Evolutionary conservation across 2,113 vertebrate genomes (phyloP).

Genomic region (Muscicapa adusta): DNA sequence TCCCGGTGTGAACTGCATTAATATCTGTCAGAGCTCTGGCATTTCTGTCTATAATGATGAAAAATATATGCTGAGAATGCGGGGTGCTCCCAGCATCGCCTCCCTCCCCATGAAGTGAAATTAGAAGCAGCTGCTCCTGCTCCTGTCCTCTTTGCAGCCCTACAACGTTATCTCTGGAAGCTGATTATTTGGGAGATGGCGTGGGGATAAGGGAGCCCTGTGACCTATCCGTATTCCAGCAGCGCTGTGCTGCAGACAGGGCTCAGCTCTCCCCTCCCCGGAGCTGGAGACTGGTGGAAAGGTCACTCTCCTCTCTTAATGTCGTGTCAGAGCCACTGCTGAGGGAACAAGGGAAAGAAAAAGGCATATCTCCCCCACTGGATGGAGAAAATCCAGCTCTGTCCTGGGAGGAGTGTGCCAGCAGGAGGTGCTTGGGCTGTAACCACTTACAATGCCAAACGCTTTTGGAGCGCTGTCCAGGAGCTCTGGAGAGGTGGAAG

Average conservation of each 20-base stretch:
- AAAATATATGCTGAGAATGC: constrained; percentile 69
- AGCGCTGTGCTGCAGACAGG: background rate
- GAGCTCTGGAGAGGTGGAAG: background rate
- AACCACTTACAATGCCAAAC: accelerated
- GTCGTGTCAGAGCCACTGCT: background rate
- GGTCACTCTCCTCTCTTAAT: constrained; percentile 26
- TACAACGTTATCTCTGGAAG: background rate
- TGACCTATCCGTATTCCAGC: background rate
- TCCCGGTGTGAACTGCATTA: constrained; percentile 75
- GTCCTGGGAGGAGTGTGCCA: background rate
- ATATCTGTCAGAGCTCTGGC: constrained; percentile 75
- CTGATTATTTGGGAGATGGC: background rate
- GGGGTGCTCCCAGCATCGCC: constrained; percentile 37
- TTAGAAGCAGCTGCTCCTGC: constrained; percentile 41
- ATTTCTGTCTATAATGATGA: constrained; percentile 81
- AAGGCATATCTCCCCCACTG: accelerated
- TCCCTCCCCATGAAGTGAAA: constrained; percentile 15
- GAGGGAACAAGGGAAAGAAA: background rate
- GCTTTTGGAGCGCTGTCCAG: accelerated
- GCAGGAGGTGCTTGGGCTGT: background rate
- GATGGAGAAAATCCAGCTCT: background rate
- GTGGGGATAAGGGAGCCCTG: background rate
- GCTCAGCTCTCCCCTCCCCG: background rate
- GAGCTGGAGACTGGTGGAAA: background rate
- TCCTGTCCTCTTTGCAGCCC: background rate